Evolutionary conservation across 2,797 vertebrate genomes (phyloP).

Genomic region (Enteromius fasciolatus): DNA sequence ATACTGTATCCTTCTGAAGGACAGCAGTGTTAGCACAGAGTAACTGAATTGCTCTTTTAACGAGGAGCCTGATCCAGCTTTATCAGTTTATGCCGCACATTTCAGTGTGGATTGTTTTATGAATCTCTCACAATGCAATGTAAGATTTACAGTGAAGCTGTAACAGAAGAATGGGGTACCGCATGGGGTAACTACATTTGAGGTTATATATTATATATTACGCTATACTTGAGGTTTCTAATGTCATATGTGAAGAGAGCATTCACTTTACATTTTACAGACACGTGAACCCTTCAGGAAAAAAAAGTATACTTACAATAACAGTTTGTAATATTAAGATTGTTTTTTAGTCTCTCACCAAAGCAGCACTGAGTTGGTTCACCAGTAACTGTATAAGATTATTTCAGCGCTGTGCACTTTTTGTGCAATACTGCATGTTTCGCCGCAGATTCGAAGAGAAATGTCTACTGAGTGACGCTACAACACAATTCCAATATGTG

Average conservation of each 20-base stretch:
- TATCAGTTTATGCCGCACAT: constrained; percentile 2
- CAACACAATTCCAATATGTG: too few relatives aligned
- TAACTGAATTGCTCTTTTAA: neutral
- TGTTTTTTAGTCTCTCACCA: neutral
- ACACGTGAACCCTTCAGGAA: neutral
- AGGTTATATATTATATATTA: neutral
- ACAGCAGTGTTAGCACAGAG: neutral
- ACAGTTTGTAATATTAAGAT: neutral
- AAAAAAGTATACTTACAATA: neutral
- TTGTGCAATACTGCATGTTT: too few relatives aligned
- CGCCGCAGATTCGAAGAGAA: too few relatives aligned
- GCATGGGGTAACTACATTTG: neutral
- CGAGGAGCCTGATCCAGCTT: neutral
- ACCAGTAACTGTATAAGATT: too few relatives aligned
- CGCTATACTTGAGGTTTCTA: neutral
- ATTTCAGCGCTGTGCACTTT: too few relatives aligned
- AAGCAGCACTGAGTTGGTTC: too few relatives aligned
- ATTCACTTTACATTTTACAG: neutral
- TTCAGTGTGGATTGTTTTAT: constrained; percentile 19
- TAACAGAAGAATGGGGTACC: neutral
- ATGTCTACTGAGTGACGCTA: too few relatives aligned
- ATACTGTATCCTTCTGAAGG: neutral
- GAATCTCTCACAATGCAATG: constrained; percentile 13
- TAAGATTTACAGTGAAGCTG: neutral
- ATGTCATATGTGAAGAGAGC: neutral